Conservation (phyloP, 2,797 vertebrate genomes). For the Coccyzus lansbergi region DNA sequence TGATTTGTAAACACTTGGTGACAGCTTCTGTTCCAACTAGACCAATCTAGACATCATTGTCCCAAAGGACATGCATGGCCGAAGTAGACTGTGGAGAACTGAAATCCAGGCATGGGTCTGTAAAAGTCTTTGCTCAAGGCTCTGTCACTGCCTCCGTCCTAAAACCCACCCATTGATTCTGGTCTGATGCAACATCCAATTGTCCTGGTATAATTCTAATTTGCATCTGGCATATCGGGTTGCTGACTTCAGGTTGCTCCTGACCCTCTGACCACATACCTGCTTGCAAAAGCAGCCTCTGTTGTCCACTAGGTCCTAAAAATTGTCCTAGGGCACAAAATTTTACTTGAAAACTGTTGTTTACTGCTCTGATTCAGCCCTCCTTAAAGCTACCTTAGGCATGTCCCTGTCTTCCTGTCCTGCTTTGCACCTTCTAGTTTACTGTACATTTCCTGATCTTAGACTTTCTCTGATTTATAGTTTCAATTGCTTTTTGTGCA, state of each 20-base stretch:
- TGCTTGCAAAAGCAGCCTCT: neutral
- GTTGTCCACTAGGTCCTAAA: neutral
- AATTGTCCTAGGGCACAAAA: neutral
- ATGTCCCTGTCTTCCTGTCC: neutral
- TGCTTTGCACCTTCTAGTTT: neutral
- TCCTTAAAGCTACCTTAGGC: neutral
- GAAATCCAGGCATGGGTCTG: neutral
- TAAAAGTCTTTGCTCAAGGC: neutral
- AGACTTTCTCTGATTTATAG: neutral
- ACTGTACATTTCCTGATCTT: neutral
- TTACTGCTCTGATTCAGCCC: rapidly evolving
- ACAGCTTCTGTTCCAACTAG: neutral
- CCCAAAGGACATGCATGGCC: neutral
- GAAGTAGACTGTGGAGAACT: neutral
- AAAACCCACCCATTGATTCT: neutral
- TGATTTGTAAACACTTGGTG: neutral
- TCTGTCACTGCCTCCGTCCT: neutral
- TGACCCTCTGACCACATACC: neutral
- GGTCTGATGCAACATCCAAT: neutral
- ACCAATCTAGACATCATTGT: neutral
- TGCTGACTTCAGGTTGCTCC: neutral
- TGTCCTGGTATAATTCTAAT: neutral
- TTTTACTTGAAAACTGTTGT: neutral
- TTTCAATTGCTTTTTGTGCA: neutral
- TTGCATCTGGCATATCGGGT: neutral